Evolutionary conservation across 1,140 invertebrate genomes (phyloP), one percentile per base, ranked within the genome.

Genomic region (Eufriesea mexicana): DNA sequence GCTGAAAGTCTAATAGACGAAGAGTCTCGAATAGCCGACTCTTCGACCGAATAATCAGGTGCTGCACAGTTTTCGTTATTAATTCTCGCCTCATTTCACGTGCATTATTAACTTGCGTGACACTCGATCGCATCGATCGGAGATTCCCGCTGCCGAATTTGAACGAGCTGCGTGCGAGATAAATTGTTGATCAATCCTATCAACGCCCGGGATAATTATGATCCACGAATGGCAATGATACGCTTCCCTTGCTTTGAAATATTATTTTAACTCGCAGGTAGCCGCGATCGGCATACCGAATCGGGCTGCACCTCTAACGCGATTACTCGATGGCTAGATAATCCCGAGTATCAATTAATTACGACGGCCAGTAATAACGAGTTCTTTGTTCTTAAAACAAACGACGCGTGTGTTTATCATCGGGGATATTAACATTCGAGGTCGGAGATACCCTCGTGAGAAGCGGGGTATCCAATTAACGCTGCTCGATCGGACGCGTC

Each of bases 151-250:
- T 23, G n/a, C 7, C 45, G 59, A 45, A 72, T 72, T 45, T 51
- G 54, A 64, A 51, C 28, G 16, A 10, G 23, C 35, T 12, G 49
- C 18, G 14, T 25, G 14, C 45, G 5, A 47, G 45, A 42, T 75
- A 74, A 67, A 81, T 75, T 75, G 73, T 66, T 74, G n/a, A 74
- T 66, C 70, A 73, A 55, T 74, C 78, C 57, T 59, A 79, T 79
- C 68, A n/a, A n/a, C 47, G 68, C 25, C 16, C n/a, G 20, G 55
- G 20, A n/a, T 73, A 66, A 81, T 81, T 66, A 54, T 5, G 57
- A 62, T 18, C n/a, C 6, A 54, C 49, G 5, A 61, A 79, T 72
- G 25, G 5, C 10, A 20, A 20, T 28, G 47, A 42, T 16, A 62
- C 12, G 20, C 18, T 49, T 23, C 47, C 23, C n/a, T 8, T 18